Evolutionary conservation across 2,888 invertebrate genomes (phyloP), one percentile per base, ranked within the genome.

Genomic region (Idaea dimidiata): DNA sequence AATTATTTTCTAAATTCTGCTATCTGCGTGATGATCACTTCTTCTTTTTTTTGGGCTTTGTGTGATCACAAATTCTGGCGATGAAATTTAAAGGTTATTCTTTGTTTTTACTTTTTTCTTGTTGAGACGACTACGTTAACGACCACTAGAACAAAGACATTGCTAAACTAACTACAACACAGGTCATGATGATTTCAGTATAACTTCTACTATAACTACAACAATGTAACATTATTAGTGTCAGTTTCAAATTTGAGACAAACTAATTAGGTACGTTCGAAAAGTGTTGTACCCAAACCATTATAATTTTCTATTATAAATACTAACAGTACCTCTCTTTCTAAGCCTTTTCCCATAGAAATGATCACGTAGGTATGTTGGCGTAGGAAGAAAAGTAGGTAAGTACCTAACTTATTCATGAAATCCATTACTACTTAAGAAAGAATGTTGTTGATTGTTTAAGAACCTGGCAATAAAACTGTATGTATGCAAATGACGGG

Each of bases 401-500:
- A 56, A 32, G 32, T 24, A 57, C 18, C 32, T 24, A 60, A 43
- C 17, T 16, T 59, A 62, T 17, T 56, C 54, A 61, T 61, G 57
- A 54, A 71, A 66, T 68, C 62, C 66, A 70, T 70, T n/a, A n/a
- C n/a, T n/a, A 66, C 71, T 67, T 72, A 43, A 43, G 43, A 43
- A 43, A 43, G 43, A 43, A 43, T 43, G 43, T 43, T 43, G 43
- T 60, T 55, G 59, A 55, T 17, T 55, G 17, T 17, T 55, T 55
- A 17, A 16, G 31, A 16, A 14, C 56, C 18, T 17, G 18, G 18
- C 53, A 57, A 3, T 83, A 83, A 83, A 82, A 78, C 73, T 75
- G 70, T 74, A 75, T 75, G 76, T 78, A 87, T 87, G 85, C 80
- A 84, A 87, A 87, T 84, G 81, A 82, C 76, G 74, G 74, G 74